A percentile compares a stretch with the other conserved stretches of the same genome.
These are phyloP conservation scores for Pseudochirops corinnae DNA, from an alignment of 2,797 vertebrate species.

Conservation along the genomic window DNA sequence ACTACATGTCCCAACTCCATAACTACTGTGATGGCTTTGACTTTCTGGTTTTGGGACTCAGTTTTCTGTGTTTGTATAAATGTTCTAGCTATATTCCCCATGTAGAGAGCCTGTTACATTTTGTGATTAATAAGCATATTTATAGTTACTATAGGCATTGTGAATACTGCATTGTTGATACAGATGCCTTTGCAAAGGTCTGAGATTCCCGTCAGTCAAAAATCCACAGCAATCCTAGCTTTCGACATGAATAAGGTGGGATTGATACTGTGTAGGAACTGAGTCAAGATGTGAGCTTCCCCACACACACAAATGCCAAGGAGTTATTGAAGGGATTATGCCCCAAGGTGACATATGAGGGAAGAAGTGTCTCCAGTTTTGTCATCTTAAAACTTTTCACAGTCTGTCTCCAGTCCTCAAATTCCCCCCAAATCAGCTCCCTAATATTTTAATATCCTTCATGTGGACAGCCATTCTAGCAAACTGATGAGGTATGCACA, in stretches of 20 bases:
- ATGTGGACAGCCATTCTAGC: background rate
- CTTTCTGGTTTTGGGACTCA: no score
- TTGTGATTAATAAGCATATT: no score
- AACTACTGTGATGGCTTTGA: no score
- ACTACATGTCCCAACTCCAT: no score
- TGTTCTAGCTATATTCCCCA: no score
- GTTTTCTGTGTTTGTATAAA: no score
- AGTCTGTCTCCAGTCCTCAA: background rate
- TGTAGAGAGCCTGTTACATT: no score
- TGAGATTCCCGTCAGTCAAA: background rate
- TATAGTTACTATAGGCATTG: no score
- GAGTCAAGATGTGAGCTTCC: background rate
- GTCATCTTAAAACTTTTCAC: no score
- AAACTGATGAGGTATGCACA: background rate
- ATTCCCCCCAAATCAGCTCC: background rate
- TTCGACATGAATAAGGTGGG: background rate
- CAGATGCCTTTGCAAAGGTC: background rate
- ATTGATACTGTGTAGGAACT: background rate
- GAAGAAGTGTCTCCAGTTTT: background rate
- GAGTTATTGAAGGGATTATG: background rate
- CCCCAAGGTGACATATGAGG: background rate
- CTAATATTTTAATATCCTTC: background rate
- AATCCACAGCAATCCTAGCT: background rate
- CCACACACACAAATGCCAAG: background rate
- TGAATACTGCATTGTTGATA: no score